Conservation (phyloP, 2,797 vertebrate species). For the Gephyroberyx darwinii region DNA sequence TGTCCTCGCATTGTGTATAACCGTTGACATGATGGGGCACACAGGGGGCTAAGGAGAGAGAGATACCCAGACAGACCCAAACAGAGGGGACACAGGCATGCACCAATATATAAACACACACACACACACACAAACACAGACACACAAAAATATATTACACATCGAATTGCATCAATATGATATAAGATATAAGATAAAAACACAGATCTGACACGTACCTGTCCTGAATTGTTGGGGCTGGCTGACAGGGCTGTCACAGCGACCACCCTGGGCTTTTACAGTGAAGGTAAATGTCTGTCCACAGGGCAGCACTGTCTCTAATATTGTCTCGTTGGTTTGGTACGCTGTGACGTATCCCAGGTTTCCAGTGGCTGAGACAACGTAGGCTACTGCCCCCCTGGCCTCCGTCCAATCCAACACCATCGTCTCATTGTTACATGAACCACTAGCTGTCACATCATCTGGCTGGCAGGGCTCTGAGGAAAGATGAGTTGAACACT, state of each 20-base stretch:
- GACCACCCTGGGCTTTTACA: slow-evolving; percentile 61
- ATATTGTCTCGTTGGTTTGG: slow-evolving; percentile 56
- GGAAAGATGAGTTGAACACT: not conserved
- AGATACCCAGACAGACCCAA: not conserved
- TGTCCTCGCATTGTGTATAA: slow-evolving; percentile 74
- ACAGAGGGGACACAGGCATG: no score
- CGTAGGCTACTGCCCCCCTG: slow-evolving; percentile 69
- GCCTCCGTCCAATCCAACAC: slow-evolving; percentile 71
- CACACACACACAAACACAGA: not conserved
- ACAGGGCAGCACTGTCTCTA: slow-evolving; percentile 71
- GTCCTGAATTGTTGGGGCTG: slow-evolving; percentile 57
- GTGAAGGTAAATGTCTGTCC: slow-evolving; percentile 80
- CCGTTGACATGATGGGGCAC: slow-evolving; percentile 65
- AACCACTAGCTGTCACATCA: slow-evolving; percentile 53
- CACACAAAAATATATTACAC: not conserved
- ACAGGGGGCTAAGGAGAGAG: slow-evolving; percentile 76
- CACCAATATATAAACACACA: no score
- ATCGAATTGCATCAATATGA: not conserved
- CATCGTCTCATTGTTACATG: slow-evolving; percentile 73
- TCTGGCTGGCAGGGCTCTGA: slow-evolving; percentile 79
- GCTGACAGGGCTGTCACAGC: slow-evolving; percentile 71
- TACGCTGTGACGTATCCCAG: slow-evolving; percentile 66
- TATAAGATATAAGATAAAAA: no score
- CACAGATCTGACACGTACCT: slow-evolving; percentile 56
- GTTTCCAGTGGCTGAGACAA: slow-evolving; percentile 66